Base-by-base conservation (phyloP, 2,888 invertebrate species). In the Sinelater perroti region DNA sequence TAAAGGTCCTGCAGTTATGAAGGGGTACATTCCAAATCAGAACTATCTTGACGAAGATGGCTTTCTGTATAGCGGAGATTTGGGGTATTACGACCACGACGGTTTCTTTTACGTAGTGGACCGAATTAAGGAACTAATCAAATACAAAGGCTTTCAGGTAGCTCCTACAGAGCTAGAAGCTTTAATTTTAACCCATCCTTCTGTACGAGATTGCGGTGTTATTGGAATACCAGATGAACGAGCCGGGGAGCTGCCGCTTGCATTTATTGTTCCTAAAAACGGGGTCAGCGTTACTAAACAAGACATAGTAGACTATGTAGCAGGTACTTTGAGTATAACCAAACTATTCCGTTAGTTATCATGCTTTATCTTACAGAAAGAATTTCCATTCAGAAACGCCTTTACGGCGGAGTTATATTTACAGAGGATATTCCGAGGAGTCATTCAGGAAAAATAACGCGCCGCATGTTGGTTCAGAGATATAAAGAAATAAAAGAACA, bases 161-260 rank as follows among this genome's bases (percentile, higher is more conserved):
- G 88, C 93, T 0, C 93, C 93, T 1, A 92, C 93, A 1, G 95
- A 95, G 79, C 77, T 96, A 30, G 95, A 96, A 77, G 87, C 87
- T n/a, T 72, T 95, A 45, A 77, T 95, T 28, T 78, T 93, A 42
- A 86, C 87, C 14, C 87, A 91, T 79, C 80, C 83, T 0, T 83
- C 83, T 46, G 85, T 95, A 40, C 83, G 84, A 53, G 94, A 95
- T 72, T 89, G 85, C 13, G 94, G 91, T 28, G 95, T 95, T 26
- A 85, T 94, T 70, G 95, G 93, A 11, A 76, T 86, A 47, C 88
- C 90, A 0, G 84, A 93, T 74, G 89, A 88, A 71, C 75, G 73
- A 38, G 87, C 88, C 21, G 93, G 93, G 7, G 92, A 92, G 74
- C 78, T 91, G 49, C 92, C 93, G 3, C 69, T 86, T 62, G 93